Evolutionary conservation across 2,888 invertebrate genomes (phyloP).

Genomic region (Schizaphis graminum): DNA sequence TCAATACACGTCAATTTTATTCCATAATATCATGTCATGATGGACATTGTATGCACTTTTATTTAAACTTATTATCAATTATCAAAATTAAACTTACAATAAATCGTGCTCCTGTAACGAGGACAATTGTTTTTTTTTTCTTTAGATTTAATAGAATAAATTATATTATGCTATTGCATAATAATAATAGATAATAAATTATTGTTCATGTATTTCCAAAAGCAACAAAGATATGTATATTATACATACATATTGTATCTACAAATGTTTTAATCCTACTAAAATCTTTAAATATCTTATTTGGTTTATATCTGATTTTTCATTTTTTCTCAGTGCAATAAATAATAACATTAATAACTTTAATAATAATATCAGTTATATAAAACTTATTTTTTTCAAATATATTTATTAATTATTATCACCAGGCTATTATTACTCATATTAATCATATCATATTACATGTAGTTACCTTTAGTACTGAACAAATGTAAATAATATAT

Average conservation of each 20-base stretch:
- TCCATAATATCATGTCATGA: background rate
- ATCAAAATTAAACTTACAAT: constrained; percentile 20
- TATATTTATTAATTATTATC: background rate
- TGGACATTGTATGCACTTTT: background rate
- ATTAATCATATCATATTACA: background rate
- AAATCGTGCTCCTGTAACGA: background rate
- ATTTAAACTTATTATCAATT: background rate
- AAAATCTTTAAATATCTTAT: background rate
- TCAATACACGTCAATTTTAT: background rate
- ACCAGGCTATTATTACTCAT: background rate
- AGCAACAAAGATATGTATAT: background rate
- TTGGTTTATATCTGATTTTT: background rate
- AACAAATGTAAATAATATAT: background rate
- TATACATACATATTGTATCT: background rate
- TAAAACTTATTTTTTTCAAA: background rate
- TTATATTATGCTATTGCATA: no score
- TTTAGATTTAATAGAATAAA: background rate
- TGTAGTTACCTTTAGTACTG: background rate
- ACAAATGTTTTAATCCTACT: background rate
- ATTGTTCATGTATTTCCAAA: no score
- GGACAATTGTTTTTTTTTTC: background rate
- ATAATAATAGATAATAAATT: no score
- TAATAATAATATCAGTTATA: background rate
- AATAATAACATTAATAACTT: background rate
- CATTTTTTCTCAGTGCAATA: background rate